phyloP scores from a whole-genome alignment of 2,888 invertebrate species.

The Dioctria linearis region DNA sequence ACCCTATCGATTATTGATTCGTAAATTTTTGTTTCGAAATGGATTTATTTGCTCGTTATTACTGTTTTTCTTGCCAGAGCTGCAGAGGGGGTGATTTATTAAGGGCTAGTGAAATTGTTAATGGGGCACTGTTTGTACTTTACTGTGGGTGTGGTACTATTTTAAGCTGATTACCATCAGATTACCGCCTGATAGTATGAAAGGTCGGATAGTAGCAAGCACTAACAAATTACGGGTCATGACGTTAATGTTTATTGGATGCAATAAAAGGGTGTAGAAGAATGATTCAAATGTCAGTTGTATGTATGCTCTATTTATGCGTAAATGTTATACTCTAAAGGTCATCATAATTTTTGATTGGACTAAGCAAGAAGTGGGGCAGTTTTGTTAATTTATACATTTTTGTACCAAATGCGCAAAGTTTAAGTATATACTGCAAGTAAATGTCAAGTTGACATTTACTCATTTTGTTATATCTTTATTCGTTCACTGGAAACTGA shows the following conservation, averaged over 20 bases:
- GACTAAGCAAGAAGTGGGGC: no score
- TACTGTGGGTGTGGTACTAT: neutral
- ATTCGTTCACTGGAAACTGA: no score
- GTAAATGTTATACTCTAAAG: no score
- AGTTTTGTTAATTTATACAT: no score
- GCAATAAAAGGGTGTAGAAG: neutral
- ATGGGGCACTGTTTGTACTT: neutral
- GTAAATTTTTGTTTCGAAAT: conserved; percentile 43
- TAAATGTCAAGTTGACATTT: no score
- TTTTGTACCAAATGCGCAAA: no score
- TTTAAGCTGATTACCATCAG: conserved; percentile 1
- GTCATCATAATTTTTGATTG: no score
- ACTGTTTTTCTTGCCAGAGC: conserved; percentile 19
- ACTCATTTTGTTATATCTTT: no score
- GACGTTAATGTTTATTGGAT: neutral
- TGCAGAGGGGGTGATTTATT: neutral
- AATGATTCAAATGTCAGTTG: no score
- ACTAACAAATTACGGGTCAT: neutral
- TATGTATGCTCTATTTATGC: no score
- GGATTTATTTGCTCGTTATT: conserved; percentile 47
- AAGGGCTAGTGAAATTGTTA: neutral
- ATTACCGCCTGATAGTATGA: neutral
- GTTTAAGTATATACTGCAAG: no score
- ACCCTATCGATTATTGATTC: conserved; percentile 44
- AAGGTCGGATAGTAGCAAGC: neutral